Evolutionary conservation across 1,140 invertebrate species (phyloP).

Genomic region (Aphis craccivora): DNA sequence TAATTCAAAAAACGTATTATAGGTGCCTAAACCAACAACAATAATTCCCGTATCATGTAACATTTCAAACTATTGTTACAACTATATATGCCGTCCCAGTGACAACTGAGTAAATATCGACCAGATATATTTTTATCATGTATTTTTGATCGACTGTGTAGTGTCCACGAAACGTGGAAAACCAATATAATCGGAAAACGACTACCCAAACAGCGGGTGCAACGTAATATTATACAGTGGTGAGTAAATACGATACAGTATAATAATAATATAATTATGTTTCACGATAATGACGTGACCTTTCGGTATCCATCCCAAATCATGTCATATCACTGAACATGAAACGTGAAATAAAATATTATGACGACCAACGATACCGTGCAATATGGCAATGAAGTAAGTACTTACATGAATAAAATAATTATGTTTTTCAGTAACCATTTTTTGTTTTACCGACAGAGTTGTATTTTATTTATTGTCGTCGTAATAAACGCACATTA

Average conservation of each 20-base stretch:
- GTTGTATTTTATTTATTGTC: neutral
- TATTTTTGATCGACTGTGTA: neutral
- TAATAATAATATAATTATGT: neutral
- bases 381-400: conserved; percentile 42
- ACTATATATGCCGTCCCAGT: neutral
- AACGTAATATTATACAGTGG: neutral
- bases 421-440: conserved; percentile 19
- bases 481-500: neutral
- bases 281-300: conserved; percentile 9
- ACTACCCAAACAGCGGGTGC: neutral
- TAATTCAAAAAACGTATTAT: neutral
- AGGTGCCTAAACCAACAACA: neutral
- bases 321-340: conserved; percentile 1
- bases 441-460: neutral
- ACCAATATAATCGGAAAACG: neutral
- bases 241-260: neutral
- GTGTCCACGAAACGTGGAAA: neutral
- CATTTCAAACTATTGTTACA: neutral
- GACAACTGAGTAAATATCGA: neutral
- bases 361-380: conserved; percentile 37
- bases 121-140: neutral
- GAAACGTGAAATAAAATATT: conserved; percentile 18
- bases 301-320: conserved; percentile 5
- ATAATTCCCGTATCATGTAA: neutral
- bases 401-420: conserved; percentile 11